These are phyloP conservation scores for Oscheius sp. DNA, from an alignment of 2,888 invertebrate species.

Conservation along the genomic window DNA sequence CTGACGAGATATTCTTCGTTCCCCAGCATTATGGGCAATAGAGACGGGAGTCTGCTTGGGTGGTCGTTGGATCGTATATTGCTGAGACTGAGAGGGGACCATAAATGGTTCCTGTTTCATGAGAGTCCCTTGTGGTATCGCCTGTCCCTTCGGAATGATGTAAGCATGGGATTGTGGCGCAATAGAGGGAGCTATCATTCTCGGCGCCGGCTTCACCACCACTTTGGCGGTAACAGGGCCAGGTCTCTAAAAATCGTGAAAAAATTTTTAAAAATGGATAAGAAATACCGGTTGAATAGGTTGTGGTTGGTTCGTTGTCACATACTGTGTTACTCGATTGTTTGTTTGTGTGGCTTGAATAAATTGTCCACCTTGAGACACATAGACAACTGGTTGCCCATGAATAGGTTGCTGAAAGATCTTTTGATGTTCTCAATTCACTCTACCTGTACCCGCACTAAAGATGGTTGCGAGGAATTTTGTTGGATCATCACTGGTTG, in stretches of 20 bases:
- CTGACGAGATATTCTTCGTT: background rate
- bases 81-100: background rate
- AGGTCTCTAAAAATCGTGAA: background rate
- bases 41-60: background rate
- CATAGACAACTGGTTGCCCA: conserved; percentile 5
- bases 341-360: background rate
- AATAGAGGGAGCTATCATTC: background rate
- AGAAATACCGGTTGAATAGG: background rate
- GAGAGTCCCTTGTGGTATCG: background rate
- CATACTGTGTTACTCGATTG: background rate
- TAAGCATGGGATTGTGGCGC: background rate
- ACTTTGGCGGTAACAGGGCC: background rate
- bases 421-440: too few species aligned
- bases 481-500: background rate
- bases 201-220: background rate
- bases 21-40: background rate
- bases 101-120: background rate
- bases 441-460: too few species aligned
- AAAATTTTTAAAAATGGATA: background rate
- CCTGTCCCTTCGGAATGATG: conserved; percentile 8
- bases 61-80: background rate
- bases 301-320: background rate
- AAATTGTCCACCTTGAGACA: background rate
- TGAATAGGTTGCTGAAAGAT: too few species aligned
- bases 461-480: too few species aligned